Base-by-base conservation (phyloP, 2,888 invertebrate genomes). In the Leucoma salicis region DNA sequence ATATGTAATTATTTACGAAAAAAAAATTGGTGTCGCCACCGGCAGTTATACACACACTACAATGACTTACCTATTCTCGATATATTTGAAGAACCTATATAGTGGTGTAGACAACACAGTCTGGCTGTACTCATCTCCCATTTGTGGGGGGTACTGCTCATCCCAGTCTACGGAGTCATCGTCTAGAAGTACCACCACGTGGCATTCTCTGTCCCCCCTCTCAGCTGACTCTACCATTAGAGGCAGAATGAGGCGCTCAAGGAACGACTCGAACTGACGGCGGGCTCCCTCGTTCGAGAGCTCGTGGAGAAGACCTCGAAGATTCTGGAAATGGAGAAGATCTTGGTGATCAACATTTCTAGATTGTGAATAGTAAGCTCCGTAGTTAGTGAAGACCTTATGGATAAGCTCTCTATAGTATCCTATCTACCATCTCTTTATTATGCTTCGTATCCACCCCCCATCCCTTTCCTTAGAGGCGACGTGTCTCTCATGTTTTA, bases 281-380 rank as follows among this genome's bases (percentile, higher is more conserved):
- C 98, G 93, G 0, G 99, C 99, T n/a, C 99, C 99, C 81, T 99
- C 99, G 86, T 99, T 99, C 31, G 98, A 98, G 35, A 99, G 89
- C 85, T 99, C 99, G 84, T 99, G 99, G 41, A 99, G 92, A 39
- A 99, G 92, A 36, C 98, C 99, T 66, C 99, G 93, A 52, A 99
- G 92, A 90, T 99, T 99, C 92, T 98, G 95, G 0, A 47, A 57
- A 24, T 1, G 10, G 25, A 25, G 10, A 21, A 21, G 5, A n/a
- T n/a, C n/a, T n/a, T n/a, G n/a, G n/a, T n/a, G n/a, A n/a, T n/a
- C n/a, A n/a, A n/a, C n/a, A n/a, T n/a, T n/a, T n/a, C n/a, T n/a
- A n/a, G n/a, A n/a, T n/a, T n/a, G n/a, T n/a, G n/a, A n/a, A n/a
- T n/a, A n/a, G n/a, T n/a, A n/a, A n/a, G n/a, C n/a, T n/a, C n/a